Evolutionary conservation across 2,797 vertebrate genomes (phyloP), one percentile per base, ranked within the genome.

Genomic region (Caiman crocodilus): DNA sequence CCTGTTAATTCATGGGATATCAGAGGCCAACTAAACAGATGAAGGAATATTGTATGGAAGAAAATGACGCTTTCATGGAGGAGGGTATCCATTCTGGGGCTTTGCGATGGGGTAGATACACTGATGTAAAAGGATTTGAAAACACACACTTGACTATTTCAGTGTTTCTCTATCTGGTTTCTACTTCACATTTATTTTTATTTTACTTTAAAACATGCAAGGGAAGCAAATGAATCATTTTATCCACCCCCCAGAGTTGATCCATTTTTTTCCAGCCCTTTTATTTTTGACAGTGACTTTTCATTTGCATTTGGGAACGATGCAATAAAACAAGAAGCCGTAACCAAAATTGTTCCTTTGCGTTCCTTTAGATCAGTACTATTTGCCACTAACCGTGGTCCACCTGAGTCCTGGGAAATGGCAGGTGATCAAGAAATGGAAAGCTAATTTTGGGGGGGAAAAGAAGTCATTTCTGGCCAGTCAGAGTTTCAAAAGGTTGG

Each of bases 351-450:
- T n/a, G 76, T 55, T 87, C 42, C 42, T 94, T 73, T 83, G 55
- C 75, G 3, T 50, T 75, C 89, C 56, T 75, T 94, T 88, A 89
- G 91, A 78, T 78, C 18, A 3, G 56, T 75, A 80, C 42, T 0
- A 30, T 42, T 80, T 71, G 93, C 87, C 59, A 50, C 42, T 50
- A 50, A 50, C 92, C 1, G 1, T 76, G 3, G 55, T 89, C 92
- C 35, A 3, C 77, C 57, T 59, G 35, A 55, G 65, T 15, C 81
- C 73, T 35, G 80, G 84, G 88, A 93, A 95, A 94, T 89, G 23
- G 10, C 16, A 63, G 82, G 89, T 1, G 81, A 59, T 82, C 87
- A 92, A 89, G 6, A 18, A 84, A 90, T 61, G 77, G 93, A 95
- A 88, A 28, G 15, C 25, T 35, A 71, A 75, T 78, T 88, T 30